Base-by-base conservation (phyloP, 2,797 vertebrate species). In the Hippoglossus hippoglossus region DNA sequence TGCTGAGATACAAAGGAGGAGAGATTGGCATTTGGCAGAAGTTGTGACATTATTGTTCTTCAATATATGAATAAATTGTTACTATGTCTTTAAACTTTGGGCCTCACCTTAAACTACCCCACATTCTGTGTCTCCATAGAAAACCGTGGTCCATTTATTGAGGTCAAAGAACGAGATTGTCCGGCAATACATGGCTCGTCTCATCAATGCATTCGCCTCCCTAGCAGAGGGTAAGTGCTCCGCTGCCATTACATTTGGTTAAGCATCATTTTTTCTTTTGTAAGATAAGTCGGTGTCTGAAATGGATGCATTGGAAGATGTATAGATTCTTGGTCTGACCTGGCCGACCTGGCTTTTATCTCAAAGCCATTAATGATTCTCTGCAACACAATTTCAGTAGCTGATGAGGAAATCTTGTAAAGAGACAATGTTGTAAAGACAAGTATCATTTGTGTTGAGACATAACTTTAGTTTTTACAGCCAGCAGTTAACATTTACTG, bases 201-300 rank as follows among this genome's bases (percentile, higher is more conserved):
- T 99, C 36, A 87, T 99, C 92, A 98, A 98, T 66, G 94, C 96
- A 0, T 95, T 98, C 31, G 95, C 98, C 15, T 99, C 97, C 3
- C 91, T 99, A 41, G 92, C 94, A 13, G 95, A 96, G 87, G 98
- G 98, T 99, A 91, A 95, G 95, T 80, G 71, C 46, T 74, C 56
- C 67, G 0, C 26, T 25, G 4, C 8, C 34, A 25, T 69, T 70
- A 52, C 8, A 65, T 54, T 63, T 58, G 44, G 10, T 62, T 8
- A 39, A 26, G n/a, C 68, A 54, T 77, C 26, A 10, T 71, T 31
- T 63, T 64, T 67, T 68, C 36, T 49, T 61, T 73, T 36, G n/a
- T 28, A 76, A 36, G 16, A 22, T 24, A 56, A 81, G 39, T 73
- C 59, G 77, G 5, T 24, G 39, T 46, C 62, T 67, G 70, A 47